phyloP scores from a whole-genome alignment of 2,113 vertebrate genomes.

The Eonycteris spelaea region DNA sequence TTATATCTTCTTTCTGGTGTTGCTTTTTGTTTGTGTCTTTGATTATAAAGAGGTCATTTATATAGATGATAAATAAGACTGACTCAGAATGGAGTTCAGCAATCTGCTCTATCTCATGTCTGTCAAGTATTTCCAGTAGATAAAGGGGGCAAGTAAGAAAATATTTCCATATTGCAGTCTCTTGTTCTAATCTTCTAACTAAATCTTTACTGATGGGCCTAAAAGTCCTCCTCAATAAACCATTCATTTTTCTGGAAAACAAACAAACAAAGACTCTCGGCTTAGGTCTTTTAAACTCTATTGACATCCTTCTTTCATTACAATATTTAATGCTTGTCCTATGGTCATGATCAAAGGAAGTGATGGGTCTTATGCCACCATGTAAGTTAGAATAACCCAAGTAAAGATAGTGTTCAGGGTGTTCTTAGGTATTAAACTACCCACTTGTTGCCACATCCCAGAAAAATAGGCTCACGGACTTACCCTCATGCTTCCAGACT shows the following conservation, averaged over 20 bases:
- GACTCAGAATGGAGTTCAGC: background rate
- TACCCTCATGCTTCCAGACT: conserved; percentile 82
- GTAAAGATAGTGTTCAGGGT: background rate
- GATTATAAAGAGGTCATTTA: background rate
- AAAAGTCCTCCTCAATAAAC: background rate
- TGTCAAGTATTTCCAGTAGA: background rate
- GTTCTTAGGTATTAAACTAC: background rate
- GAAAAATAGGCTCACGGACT: conserved; percentile 23
- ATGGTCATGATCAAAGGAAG: background rate
- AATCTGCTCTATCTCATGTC: background rate
- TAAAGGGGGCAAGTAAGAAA: background rate
- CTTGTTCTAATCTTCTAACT: background rate
- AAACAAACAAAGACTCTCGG: background rate
- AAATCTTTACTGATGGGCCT: background rate
- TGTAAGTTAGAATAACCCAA: background rate
- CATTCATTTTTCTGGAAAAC: background rate
- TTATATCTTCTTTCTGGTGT: background rate
- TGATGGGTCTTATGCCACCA: background rate
- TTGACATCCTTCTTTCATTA: background rate
- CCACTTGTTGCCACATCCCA: background rate
- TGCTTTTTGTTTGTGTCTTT: background rate
- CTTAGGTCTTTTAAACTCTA: background rate
- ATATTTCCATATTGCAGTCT: background rate
- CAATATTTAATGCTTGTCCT: background rate
- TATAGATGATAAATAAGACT: background rate